Base-by-base conservation (phyloP, 2,797 vertebrate genomes). In the Spea hammondii region DNA sequence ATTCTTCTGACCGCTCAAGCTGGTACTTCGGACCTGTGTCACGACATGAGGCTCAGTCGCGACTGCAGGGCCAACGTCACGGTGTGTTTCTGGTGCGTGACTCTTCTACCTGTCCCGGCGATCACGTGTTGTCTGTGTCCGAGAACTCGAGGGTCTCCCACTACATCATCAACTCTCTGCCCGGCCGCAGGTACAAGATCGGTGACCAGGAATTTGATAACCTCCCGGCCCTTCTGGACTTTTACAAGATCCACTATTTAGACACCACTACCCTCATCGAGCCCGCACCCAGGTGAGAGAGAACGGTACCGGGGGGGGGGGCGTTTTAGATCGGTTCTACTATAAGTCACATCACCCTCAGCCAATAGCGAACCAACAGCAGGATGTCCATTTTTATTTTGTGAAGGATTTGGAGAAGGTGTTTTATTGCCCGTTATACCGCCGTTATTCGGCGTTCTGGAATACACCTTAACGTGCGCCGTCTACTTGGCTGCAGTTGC, bases 201-300 rank as follows among this genome's bases (percentile, higher is more conserved):
- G 98, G 98, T 1, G 97, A 99, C 83, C 98, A 99, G 83, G 97
- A 99, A 85, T 99, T 99, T 71, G 96, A 99, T 2, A 92, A 97
- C 85, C 91, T 99, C 78, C 90, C 96, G 0, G 95, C 95, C 6
- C 93, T 99, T 78, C 92, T 99, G 88, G 98, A 99, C 86, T 99
- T 99, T 90, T 99, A 99, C 91, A 98, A 98, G 90, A 98, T 97
- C 89, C 98, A 99, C 90, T 99, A 99, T 92, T 91, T 99, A 94
- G 97, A 99, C 80, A 99, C 98, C 74, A 99, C 98, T 84, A 99
- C 97, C 48, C 92, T 99, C 64, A 96, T 99, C 83, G 97, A 99
- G 86, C 96, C 98, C 50, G 96, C 96, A 17, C 89, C 95, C 88
- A 96, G 96, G 97, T 99, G 92, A 82, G 85, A 78, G 84, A 9